A percentile compares a stretch with the other conserved stretches of the same genome.
These are phyloP conservation scores for Diplogasteroides magnus DNA, from an alignment of 1,140 invertebrate genomes.

Conservation along the genomic window DNA sequence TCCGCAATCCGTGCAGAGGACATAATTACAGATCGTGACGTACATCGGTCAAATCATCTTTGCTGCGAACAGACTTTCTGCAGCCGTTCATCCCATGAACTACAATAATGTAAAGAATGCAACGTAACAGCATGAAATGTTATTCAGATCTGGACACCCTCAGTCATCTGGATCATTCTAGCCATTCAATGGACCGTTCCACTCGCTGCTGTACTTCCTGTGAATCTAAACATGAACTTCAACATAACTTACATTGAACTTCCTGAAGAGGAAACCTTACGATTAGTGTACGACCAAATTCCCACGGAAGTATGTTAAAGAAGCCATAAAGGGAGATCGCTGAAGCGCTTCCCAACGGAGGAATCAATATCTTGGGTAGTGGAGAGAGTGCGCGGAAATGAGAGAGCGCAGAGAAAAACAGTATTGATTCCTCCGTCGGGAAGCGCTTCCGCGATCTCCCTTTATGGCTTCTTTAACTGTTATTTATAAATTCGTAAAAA, in stretches of 20 bases:
- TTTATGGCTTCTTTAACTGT: no score
- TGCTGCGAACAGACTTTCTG: conserved; percentile 2
- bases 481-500: no score
- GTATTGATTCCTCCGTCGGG: no score
- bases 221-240: neutral
- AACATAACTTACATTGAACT: neutral
- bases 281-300: neutral
- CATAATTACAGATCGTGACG: no score
- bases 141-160: neutral
- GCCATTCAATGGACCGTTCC: neutral
- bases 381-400: no score
- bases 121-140: no score
- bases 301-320: neutral
- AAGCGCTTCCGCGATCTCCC: no score
- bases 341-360: no score
- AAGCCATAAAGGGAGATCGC: no score
- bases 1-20: no score
- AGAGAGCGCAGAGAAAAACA: no score
- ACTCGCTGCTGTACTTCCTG: neutral
- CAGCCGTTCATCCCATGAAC: neutral
- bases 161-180: neutral
- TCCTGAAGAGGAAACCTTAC: neutral
- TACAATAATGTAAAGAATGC: conserved; percentile 10
- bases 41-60: conserved; percentile 11
- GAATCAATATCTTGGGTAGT: no score